These are phyloP conservation scores for Ctenopoma kingsleyae DNA, from an alignment of 2,797 vertebrate genomes.

Conservation along the genomic window DNA sequence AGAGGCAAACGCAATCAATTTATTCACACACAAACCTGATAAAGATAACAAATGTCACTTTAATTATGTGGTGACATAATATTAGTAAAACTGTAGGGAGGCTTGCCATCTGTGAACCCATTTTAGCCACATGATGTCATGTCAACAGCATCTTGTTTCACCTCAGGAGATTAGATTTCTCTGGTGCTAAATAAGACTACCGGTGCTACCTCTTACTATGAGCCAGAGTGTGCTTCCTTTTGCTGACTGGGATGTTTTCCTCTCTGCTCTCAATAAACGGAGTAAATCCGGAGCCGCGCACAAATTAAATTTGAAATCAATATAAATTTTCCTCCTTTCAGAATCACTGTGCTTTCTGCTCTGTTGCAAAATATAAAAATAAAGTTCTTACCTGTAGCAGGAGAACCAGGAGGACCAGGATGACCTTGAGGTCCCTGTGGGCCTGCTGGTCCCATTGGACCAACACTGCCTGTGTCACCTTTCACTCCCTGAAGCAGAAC, in stretches of 20 bases:
- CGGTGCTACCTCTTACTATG: constrained; percentile 54
- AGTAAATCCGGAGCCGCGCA: constrained; percentile 7
- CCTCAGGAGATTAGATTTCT: constrained; percentile 72
- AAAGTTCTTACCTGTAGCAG: constrained; percentile 85
- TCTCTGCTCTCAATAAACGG: neutral
- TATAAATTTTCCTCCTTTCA: neutral
- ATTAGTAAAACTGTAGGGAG: constrained; percentile 60
- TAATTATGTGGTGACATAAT: constrained; percentile 75
- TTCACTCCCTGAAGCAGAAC: constrained; percentile 88
- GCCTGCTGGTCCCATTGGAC: constrained; percentile 90
- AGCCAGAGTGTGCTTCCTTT: constrained; percentile 52
- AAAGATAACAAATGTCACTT: constrained; percentile 64
- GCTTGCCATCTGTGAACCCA: constrained; percentile 53
- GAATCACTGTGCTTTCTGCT: neutral
- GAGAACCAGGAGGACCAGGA: constrained; percentile 91
- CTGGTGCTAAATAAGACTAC: constrained; percentile 70
- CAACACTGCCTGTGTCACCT: constrained; percentile 87
- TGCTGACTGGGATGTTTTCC: constrained; percentile 40
- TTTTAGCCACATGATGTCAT: constrained; percentile 80
- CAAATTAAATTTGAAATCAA: neutral
- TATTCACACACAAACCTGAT: constrained; percentile 54
- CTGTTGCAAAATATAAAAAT: neutral
- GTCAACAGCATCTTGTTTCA: constrained; percentile 63
- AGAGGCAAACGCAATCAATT: constrained; percentile 49
- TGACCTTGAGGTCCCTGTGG: constrained; percentile 91